Evolutionary conservation across 2,113 vertebrate species (phyloP), one percentile per base, ranked within the genome.

Genomic region (Motacilla tschutschensis): DNA sequence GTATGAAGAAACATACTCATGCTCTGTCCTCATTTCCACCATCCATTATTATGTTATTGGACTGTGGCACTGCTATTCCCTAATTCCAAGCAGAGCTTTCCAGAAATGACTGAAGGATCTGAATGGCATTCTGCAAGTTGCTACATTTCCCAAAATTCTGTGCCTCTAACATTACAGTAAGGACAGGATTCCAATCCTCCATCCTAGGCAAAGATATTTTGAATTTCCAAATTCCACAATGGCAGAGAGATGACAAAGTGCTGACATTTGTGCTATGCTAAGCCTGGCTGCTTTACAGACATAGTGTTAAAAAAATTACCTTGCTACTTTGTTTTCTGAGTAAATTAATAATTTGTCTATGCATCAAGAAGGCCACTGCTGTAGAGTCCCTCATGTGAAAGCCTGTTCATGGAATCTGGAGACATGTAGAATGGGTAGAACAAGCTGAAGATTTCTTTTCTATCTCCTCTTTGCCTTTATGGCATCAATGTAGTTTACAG

Each of bases 371-470:
- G 26, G 46, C 41, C 40, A 44, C 28, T 71, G 43, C 50, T 73
- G 33, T 35, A 58, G n/a, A 69, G 19, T 38, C 31, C 26, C 58
- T 47, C 44, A 59, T 16, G 36, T 41, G n/a, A 65, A 87, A 76
- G 35, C 25, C 29, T 16, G 29, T 40, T 59, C 40, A 64, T 5
- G 15, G 24, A 47, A 71, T 17, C 38, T 66, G 36, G 24, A 76
- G 26, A 74, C 40, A 70, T 1, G 10, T 2, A 70, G 40, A 83
- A 58, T 4, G 28, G 9, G 38, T 26, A 43, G 5, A 73, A 60
- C 0, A 54, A 54, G 12, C 2, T 53, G 26, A 2, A 1, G 5
- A 25, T 35, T 19, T 75, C 5, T 14, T 20, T 55, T 69, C n/a
- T 14, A 26, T 18, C 60, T 91, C 40, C 36, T 76, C 66, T 71